These are phyloP conservation scores for Drosophila colorata DNA, from an alignment of 2,888 invertebrate genomes.

Conservation along the genomic window DNA sequence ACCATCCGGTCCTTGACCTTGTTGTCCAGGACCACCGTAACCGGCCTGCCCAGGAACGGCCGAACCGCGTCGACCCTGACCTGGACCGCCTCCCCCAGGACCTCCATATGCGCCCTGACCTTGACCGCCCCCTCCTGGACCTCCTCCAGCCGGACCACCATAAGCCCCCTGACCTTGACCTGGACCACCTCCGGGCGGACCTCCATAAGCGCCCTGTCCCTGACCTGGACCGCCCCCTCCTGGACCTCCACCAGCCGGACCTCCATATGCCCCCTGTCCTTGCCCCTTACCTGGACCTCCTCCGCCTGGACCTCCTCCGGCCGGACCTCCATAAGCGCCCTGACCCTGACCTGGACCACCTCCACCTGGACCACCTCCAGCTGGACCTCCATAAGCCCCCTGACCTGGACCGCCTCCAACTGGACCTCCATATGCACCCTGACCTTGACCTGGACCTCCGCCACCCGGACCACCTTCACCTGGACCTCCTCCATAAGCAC, in stretches of 20 bases:
- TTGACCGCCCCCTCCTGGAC: not conserved
- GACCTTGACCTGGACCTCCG: not conserved
- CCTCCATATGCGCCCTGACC: not conserved
- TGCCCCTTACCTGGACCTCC: slow-evolving; percentile 6
- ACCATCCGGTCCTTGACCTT: not conserved
- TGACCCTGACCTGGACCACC: not conserved
- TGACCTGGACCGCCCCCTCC: not conserved
- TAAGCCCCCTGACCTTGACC: slow-evolving; percentile 3
- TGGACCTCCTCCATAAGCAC: not conserved
- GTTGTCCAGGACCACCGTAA: not conserved
- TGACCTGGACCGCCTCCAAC: not conserved
- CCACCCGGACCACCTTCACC: not conserved
- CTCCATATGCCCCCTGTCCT: not conserved
- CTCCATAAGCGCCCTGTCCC: slow-evolving; percentile 13
- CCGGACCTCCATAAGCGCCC: not conserved
- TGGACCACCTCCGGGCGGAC: not conserved
- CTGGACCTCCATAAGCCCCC: not conserved
- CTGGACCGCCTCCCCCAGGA: not conserved
- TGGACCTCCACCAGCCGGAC: not conserved
- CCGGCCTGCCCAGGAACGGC: too few relatives aligned
- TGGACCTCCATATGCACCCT: not conserved
- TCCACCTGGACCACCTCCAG: not conserved
- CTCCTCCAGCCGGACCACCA: slow-evolving; percentile 1
- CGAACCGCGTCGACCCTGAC: too few relatives aligned
- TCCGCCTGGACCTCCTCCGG: not conserved